A percentile compares a stretch with the other conserved stretches of the same genome.
phyloP scores from a whole-genome alignment of 2,113 vertebrate genomes.

The Catharus fuscescens region DNA sequence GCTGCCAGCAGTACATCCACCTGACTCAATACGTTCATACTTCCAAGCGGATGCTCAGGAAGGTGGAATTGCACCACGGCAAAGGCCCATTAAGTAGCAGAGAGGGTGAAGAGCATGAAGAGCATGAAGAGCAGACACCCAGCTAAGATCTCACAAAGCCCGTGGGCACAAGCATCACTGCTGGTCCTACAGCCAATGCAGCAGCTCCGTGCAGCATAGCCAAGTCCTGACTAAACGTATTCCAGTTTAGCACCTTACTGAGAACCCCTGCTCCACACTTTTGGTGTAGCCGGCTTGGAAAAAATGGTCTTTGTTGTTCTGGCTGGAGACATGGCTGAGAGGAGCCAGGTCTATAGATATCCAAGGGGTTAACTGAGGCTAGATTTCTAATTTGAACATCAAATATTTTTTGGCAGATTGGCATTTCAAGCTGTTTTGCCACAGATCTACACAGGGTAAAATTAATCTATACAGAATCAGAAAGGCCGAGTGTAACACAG shows the following conservation, averaged over 20 bases:
- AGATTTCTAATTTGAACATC: not conserved
- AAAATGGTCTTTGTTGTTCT: not conserved
- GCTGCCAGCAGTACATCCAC: not conserved
- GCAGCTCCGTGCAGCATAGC: rapidly evolving
- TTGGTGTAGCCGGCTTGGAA: not conserved
- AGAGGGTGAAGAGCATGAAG: not conserved
- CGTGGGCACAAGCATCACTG: rapidly evolving
- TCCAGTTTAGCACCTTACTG: not conserved
- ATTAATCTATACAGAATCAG: not conserved
- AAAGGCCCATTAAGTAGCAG: not conserved
- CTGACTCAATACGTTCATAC: not conserved
- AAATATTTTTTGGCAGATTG: not conserved
- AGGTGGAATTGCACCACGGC: not conserved
- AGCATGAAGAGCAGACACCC: not conserved
- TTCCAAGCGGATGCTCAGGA: rapidly evolving
- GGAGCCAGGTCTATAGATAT: not conserved
- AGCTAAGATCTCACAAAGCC: not conserved
- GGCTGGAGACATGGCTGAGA: not conserved
- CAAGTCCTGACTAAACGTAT: rapidly evolving
- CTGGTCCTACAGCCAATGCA: not conserved
- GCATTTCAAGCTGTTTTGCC: not conserved
- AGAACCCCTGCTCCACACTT: not conserved
- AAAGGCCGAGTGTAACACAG: not conserved
- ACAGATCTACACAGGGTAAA: not conserved
- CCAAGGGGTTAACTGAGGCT: not conserved